A percentile compares a stretch with the other conserved stretches of the same genome.
Evolutionary conservation across 2,797 vertebrate species (phyloP).

Genomic region (Zalophus californianus): DNA sequence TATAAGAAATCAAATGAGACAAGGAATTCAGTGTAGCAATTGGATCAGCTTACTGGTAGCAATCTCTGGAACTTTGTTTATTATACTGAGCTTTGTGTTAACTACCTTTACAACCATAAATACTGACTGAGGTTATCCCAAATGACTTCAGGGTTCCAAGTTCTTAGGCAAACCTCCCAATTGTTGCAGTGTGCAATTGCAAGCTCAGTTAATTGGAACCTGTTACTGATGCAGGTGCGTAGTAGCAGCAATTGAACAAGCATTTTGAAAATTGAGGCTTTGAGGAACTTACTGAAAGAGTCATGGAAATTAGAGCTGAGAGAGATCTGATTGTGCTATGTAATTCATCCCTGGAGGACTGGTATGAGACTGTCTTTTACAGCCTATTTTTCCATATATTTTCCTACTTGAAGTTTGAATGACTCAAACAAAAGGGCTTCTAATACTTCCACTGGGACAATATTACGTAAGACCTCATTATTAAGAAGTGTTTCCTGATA

Average conservation of each 20-base stretch:
- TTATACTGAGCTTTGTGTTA: conserved; percentile 36
- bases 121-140: not conserved
- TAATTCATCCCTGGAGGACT: conserved; percentile 53
- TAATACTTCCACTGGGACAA: conserved; percentile 64
- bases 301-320: conserved; percentile 64
- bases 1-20: conserved; percentile 50
- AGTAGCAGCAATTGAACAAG: conserved; percentile 6
- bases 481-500: conserved; percentile 66
- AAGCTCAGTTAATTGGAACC: conserved; percentile 18
- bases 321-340: conserved; percentile 54
- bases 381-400: conserved; percentile 58
- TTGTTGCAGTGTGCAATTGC: not conserved
- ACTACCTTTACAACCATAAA: not conserved
- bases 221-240: conserved; percentile 5
- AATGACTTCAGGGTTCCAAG: not conserved
- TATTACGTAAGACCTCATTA: conserved; percentile 67
- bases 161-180: not conserved
- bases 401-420: conserved; percentile 74
- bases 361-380: conserved; percentile 24
- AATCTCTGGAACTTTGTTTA: conserved; percentile 46
- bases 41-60: conserved; percentile 27
- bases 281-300: conserved; percentile 49
- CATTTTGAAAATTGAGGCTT: conserved; percentile 53
- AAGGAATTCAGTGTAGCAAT: conserved; percentile 35
- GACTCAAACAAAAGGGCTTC: conserved; percentile 63